Conservation (phyloP, 2,888 invertebrate species). For the Spatulosminthurus flaviceps region DNA sequence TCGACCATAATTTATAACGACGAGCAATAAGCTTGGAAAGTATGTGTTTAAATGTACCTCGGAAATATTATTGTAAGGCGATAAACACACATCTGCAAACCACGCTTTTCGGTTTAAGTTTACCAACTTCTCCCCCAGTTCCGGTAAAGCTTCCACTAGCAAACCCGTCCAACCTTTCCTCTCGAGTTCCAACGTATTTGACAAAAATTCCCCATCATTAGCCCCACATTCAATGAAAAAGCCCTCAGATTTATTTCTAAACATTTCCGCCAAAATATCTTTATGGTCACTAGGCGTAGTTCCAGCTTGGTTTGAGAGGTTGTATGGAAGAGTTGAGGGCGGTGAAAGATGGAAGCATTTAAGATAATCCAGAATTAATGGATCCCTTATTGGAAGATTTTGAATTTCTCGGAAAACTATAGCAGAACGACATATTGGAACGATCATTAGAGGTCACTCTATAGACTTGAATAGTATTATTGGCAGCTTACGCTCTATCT, state of each 20-base stretch:
- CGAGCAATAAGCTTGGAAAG: background rate
- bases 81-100: constrained; percentile 38
- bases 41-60: background rate
- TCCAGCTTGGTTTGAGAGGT: too few relatives aligned
- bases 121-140: background rate
- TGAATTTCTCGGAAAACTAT: too few relatives aligned
- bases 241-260: background rate
- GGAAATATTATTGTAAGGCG: constrained; percentile 1
- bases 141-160: background rate
- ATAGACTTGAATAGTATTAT: too few relatives aligned
- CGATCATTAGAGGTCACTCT: too few relatives aligned
- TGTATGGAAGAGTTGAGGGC: too few relatives aligned
- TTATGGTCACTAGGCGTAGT: too few relatives aligned
- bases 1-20: background rate
- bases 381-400: too few relatives aligned
- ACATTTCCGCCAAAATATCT: too few relatives aligned
- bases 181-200: background rate
- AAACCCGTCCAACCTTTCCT: background rate
- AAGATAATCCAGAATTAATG: too few relatives aligned
- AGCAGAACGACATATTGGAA: too few relatives aligned
- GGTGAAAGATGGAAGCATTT: too few relatives aligned
- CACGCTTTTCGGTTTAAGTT: constrained; percentile 27
- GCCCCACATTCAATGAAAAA: constrained; percentile 33
- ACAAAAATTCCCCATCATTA: constrained; percentile 10
- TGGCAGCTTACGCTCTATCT: too few relatives aligned